A percentile compares a stretch with the other conserved stretches of the same genome.
phyloP scores from a whole-genome alignment of 2,888 invertebrate species.

The Agrotis clavis region DNA sequence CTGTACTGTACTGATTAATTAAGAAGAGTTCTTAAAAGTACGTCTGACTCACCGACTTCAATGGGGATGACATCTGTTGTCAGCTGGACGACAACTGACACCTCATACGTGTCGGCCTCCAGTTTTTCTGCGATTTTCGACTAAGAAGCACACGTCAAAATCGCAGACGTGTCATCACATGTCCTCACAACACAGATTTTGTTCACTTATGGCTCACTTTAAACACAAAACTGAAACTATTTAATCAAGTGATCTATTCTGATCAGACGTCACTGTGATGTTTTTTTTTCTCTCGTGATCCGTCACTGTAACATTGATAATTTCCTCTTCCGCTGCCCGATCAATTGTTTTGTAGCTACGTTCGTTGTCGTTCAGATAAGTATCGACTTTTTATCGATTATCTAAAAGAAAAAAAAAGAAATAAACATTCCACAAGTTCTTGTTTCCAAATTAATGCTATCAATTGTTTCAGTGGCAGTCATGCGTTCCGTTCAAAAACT shows the following conservation, averaged over 20 bases:
- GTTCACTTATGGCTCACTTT: slow-evolving; percentile 56
- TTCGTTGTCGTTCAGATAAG: slow-evolving; percentile 63
- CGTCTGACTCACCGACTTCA: slow-evolving; percentile 84
- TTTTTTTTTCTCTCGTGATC: slow-evolving; percentile 61
- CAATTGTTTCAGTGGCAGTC: slow-evolving; percentile 26
- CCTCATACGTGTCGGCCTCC: slow-evolving; percentile 90
- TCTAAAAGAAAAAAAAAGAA: slow-evolving; percentile 61
- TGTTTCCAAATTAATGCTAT: neutral
- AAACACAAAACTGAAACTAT: slow-evolving; percentile 60
- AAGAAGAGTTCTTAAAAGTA: slow-evolving; percentile 15
- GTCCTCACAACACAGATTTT: slow-evolving; percentile 32
- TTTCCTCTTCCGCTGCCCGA: slow-evolving; percentile 68
- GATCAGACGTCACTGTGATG: slow-evolving; percentile 52
- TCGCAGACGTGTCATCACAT: slow-evolving; percentile 74
- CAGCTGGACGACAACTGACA: slow-evolving; percentile 91
- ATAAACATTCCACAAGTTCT: slow-evolving; percentile 12
- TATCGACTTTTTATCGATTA: slow-evolving; percentile 60
- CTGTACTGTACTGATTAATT: neutral
- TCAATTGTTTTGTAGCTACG: slow-evolving; percentile 56
- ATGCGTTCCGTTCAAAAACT: slow-evolving; percentile 21
- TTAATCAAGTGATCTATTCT: slow-evolving; percentile 48
- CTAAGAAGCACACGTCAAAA: slow-evolving; percentile 68
- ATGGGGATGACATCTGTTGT: slow-evolving; percentile 90
- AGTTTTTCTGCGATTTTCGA: slow-evolving; percentile 80
- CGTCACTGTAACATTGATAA: slow-evolving; percentile 63